Percentiles rank a stretch among this genome's conserved stretches.
These are phyloP conservation scores for Pelodytes ibericus DNA, from an alignment of 2,797 vertebrate genomes.

Conservation along the genomic window DNA sequence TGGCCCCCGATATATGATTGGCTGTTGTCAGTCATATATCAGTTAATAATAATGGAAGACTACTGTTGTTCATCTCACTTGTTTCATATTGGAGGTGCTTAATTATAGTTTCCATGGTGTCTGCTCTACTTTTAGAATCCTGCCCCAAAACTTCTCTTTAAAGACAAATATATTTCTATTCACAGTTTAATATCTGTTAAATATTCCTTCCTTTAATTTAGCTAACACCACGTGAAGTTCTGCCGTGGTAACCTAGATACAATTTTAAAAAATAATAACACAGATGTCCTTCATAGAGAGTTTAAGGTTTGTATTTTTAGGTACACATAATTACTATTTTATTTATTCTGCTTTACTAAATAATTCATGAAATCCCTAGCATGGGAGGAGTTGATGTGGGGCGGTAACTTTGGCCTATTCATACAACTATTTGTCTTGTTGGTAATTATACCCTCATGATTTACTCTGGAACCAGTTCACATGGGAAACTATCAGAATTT, in stretches of 20 bases:
- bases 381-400: neutral
- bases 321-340: neutral
- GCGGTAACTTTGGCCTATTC: neutral
- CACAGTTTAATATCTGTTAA: too few species aligned
- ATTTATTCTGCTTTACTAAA: neutral
- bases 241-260: conserved; percentile 6
- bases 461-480: conserved; percentile 35
- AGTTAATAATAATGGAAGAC: too few species aligned
- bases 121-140: too few species aligned
- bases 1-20: too few species aligned
- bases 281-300: neutral
- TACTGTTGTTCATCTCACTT: too few species aligned
- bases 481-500: conserved; percentile 20
- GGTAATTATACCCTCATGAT: neutral
- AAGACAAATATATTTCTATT: too few species aligned
- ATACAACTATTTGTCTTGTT: neutral
- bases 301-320: neutral
- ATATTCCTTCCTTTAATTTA: too few species aligned
- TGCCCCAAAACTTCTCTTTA: too few species aligned
- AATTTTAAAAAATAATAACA: conserved; percentile 20
- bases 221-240: neutral
- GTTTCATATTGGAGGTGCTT: too few species aligned
- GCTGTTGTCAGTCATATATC: too few species aligned
- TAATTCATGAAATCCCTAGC: neutral
- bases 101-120: too few species aligned